phyloP scores from a whole-genome alignment of 2,113 vertebrate genomes.

The Mustela nigripes region DNA sequence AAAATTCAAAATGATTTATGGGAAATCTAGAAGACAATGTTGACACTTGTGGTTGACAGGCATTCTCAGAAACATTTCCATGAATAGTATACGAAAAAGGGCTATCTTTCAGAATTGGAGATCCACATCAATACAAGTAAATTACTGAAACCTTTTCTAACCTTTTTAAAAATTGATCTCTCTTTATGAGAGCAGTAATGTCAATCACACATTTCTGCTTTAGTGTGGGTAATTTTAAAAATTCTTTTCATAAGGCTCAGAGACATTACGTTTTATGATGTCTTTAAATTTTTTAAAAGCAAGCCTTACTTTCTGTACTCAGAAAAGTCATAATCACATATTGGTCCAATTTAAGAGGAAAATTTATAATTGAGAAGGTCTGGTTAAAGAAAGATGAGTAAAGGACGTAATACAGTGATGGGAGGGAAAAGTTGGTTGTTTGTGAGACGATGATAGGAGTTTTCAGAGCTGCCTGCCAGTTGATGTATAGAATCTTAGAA shows the following conservation, averaged over 20 bases:
- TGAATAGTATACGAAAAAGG: slow-evolving; percentile 31
- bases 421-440: background rate
- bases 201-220: slow-evolving; percentile 25
- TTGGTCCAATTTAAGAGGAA: slow-evolving; percentile 9
- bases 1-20: slow-evolving; percentile 21
- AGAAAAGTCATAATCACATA: background rate
- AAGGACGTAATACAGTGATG: background rate
- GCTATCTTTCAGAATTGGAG: background rate
- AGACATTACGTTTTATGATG: background rate
- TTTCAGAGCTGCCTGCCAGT: background rate
- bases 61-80: background rate
- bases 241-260: slow-evolving; percentile 12
- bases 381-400: background rate
- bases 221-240: slow-evolving; percentile 25
- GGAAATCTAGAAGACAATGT: background rate
- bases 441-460: background rate
- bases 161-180: background rate
- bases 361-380: background rate
- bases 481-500: background rate
- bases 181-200: slow-evolving; percentile 24
- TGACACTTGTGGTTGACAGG: background rate
- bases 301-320: background rate
- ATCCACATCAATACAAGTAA: slow-evolving; percentile 44
- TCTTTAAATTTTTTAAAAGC: background rate
- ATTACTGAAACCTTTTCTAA: slow-evolving; percentile 38